phyloP scores from a whole-genome alignment of 2,113 vertebrate genomes.

The Dunckerocampus dactyliophorus region DNA sequence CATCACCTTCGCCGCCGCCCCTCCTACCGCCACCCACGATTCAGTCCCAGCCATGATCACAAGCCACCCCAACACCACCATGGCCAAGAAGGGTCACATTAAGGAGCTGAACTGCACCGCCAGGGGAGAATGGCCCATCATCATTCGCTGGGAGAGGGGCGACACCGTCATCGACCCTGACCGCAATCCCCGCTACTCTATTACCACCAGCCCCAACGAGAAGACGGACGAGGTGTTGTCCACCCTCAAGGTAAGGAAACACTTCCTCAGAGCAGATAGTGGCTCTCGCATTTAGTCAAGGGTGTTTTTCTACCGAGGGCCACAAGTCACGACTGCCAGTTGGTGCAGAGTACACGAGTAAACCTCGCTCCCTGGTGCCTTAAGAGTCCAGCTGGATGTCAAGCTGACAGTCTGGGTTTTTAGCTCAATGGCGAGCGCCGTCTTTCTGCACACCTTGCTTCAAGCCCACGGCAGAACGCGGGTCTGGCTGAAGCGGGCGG shows the following conservation, averaged over 20 bases:
- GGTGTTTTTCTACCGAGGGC: too few species aligned
- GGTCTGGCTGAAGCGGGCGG: too few species aligned
- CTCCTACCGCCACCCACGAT: constrained; percentile 26
- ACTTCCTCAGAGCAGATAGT: constrained; percentile 27
- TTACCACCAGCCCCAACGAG: constrained; percentile 91
- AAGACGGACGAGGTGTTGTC: constrained; percentile 94
- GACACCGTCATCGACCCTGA: constrained; percentile 96
- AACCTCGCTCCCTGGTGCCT: too few species aligned
- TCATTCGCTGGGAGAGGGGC: constrained; percentile 97
- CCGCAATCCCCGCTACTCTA: constrained; percentile 89
- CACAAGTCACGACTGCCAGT: too few species aligned
- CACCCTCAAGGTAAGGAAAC: constrained; percentile 84
- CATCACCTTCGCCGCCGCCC: constrained; percentile 22
- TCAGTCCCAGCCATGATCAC: constrained; percentile 97
- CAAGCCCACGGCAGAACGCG: too few species aligned
- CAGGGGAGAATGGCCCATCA: constrained; percentile 93
- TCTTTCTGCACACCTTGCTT: too few species aligned
- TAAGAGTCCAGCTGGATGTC: too few species aligned
- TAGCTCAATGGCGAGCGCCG: too few species aligned
- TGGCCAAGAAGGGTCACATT: constrained; percentile 93
- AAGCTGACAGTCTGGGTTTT: too few species aligned
- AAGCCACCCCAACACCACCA: constrained; percentile 97
- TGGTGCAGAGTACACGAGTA: too few species aligned
- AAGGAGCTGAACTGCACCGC: constrained; percentile 98
- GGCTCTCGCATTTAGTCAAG: background rate